Conservation (phyloP, 2,797 vertebrate species). For the Nothura maculosa region DNA sequence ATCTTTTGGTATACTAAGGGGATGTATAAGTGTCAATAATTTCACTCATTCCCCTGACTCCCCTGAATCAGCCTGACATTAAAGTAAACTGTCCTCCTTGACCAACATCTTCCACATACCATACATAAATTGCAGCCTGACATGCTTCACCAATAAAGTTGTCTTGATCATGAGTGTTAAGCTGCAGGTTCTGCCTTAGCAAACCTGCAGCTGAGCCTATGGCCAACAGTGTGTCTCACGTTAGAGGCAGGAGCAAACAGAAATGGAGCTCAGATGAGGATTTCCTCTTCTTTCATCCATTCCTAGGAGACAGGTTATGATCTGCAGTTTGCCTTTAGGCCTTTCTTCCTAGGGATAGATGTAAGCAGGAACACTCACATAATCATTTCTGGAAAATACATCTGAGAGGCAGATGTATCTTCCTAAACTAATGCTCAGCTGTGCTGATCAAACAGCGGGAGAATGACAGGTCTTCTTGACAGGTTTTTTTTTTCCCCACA, state of each 20-base stretch:
- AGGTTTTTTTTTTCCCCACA: not conserved
- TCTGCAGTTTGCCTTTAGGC: not conserved
- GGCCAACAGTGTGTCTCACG: accelerated
- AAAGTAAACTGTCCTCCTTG: not conserved
- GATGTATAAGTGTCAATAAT: not conserved
- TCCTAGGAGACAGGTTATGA: not conserved
- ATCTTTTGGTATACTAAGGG: not conserved
- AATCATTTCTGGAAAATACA: accelerated
- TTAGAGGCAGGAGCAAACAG: not conserved
- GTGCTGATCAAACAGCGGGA: not conserved
- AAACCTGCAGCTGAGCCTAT: accelerated
- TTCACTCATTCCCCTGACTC: not conserved
- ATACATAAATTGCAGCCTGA: not conserved
- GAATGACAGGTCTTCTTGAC: not conserved
- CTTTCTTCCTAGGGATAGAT: accelerated
- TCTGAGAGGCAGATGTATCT: not conserved
- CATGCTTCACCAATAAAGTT: not conserved
- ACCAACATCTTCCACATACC: not conserved
- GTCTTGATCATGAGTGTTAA: accelerated
- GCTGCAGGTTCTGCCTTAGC: not conserved
- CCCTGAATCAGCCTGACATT: too few relatives aligned
- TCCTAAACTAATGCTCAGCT: not conserved
- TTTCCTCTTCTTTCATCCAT: not conserved
- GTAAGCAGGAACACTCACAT: not conserved
- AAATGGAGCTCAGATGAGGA: not conserved